These are phyloP conservation scores for Trypoxylus dichotomus DNA, from an alignment of 1,140 invertebrate species.

Conservation along the genomic window DNA sequence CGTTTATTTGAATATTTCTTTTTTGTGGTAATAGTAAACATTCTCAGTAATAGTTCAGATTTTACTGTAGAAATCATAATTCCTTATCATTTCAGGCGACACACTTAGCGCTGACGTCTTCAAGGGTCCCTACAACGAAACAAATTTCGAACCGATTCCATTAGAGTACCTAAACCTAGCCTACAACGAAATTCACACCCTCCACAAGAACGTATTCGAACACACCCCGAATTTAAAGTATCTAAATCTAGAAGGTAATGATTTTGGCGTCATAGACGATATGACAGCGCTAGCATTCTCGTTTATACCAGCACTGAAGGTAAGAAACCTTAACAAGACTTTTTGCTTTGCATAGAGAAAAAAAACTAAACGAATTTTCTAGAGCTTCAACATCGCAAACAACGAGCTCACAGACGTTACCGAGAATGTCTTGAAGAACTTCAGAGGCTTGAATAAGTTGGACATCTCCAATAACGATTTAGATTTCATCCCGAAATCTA, in stretches of 20 bases:
- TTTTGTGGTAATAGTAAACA: too few species aligned
- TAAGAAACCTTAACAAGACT: constrained; percentile 41
- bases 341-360: too few species aligned
- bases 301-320: constrained; percentile 62
- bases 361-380: too few species aligned
- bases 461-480: constrained; percentile 63
- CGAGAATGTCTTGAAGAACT: constrained; percentile 53
- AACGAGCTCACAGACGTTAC: constrained; percentile 58
- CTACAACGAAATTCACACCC: constrained; percentile 66
- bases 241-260: constrained; percentile 70
- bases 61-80: too few species aligned
- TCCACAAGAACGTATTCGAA: constrained; percentile 70
- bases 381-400: constrained; percentile 62
- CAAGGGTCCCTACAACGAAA: constrained; percentile 60
- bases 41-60: too few species aligned
- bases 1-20: too few species aligned
- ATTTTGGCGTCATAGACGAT: constrained; percentile 63
- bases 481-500: constrained; percentile 57
- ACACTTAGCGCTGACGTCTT: constrained; percentile 61
- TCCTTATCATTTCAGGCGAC: constrained; percentile 54
- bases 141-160: constrained; percentile 64
- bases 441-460: constrained; percentile 56
- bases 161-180: constrained; percentile 68
- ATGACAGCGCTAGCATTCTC: constrained; percentile 63
- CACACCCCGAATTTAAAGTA: constrained; percentile 66